These are phyloP conservation scores for Scomber colias DNA, from an alignment of 2,113 vertebrate genomes.

Conservation along the genomic window DNA sequence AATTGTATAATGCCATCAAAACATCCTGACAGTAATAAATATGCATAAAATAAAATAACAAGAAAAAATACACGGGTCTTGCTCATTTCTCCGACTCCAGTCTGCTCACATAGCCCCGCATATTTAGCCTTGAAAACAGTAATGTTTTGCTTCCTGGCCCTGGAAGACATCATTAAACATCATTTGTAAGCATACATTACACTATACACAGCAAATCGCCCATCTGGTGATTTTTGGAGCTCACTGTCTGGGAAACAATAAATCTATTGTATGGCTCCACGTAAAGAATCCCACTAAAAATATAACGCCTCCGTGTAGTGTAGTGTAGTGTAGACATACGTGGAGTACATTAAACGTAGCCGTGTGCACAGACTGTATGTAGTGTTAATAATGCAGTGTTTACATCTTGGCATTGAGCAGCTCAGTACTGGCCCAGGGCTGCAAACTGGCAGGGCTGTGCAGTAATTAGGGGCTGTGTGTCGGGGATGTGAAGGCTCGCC, in stretches of 20 bases:
- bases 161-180: slow-evolving; percentile 79
- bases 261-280: slow-evolving; percentile 63
- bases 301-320: slow-evolving; percentile 43
- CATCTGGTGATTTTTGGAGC: slow-evolving; percentile 71
- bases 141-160: slow-evolving; percentile 65
- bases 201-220: slow-evolving; percentile 69
- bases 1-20: slow-evolving; percentile 9
- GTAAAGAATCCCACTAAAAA: slow-evolving; percentile 52
- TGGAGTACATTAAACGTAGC: slow-evolving; percentile 53
- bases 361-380: slow-evolving; percentile 61
- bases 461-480: slow-evolving; percentile 73
- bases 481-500: slow-evolving; percentile 61
- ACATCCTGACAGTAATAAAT: slow-evolving; percentile 42
- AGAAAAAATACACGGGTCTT: slow-evolving; percentile 28
- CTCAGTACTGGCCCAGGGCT: slow-evolving; percentile 69
- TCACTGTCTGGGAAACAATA: slow-evolving; percentile 61
- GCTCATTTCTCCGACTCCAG: slow-evolving; percentile 38
- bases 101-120: slow-evolving; percentile 30
- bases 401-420: slow-evolving; percentile 73
- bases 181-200: slow-evolving; percentile 77
- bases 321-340: slow-evolving; percentile 40
- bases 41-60: slow-evolving; percentile 16
- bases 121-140: slow-evolving; percentile 68
- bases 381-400: slow-evolving; percentile 81
- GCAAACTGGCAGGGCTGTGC: slow-evolving; percentile 63